These are phyloP conservation scores for Prosopocoilus inquinatus DNA, from an alignment of 2,888 invertebrate genomes.

Conservation along the genomic window DNA sequence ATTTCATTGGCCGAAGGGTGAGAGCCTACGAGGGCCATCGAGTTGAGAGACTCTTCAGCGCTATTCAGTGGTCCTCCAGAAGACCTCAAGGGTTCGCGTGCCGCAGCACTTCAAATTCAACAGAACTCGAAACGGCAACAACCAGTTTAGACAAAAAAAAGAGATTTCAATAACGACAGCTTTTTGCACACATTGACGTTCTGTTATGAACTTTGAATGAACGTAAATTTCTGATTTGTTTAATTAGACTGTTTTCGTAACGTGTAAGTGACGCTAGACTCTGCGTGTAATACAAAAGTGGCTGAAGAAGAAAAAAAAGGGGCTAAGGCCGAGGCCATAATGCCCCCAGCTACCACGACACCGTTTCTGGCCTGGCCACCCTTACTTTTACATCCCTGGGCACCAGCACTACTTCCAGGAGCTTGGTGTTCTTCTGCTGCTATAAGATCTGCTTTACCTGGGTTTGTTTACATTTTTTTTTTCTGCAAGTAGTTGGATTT, in stretches of 20 bases:
- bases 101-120: conserved; percentile 41
- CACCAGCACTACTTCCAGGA: conserved; percentile 66
- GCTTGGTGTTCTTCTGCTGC: conserved; percentile 66
- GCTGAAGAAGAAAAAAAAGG: conserved; percentile 44
- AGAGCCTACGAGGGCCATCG: conserved; percentile 48
- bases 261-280: no score
- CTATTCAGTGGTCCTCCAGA: conserved; percentile 51
- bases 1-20: conserved; percentile 41
- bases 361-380: conserved; percentile 75
- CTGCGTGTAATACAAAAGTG: conserved; percentile 35
- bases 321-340: conserved; percentile 29
- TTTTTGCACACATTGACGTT: no score
- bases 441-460: conserved; percentile 69
- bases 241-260: no score
- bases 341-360: conserved; percentile 39
- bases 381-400: conserved; percentile 72
- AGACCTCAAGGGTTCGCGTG: conserved; percentile 50
- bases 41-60: conserved; percentile 50
- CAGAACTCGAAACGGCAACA: conserved; percentile 6
- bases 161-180: no score
- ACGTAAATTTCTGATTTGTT: no score
- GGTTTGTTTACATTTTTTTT: conserved; percentile 57
- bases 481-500: conserved; percentile 6
- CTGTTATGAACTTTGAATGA: no score
- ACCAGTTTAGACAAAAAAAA: background rate